Percentiles rank a stretch among this genome's conserved stretches.
Conservation (phyloP, 1,140 invertebrate genomes). For the Eriosoma lanigerum region DNA sequence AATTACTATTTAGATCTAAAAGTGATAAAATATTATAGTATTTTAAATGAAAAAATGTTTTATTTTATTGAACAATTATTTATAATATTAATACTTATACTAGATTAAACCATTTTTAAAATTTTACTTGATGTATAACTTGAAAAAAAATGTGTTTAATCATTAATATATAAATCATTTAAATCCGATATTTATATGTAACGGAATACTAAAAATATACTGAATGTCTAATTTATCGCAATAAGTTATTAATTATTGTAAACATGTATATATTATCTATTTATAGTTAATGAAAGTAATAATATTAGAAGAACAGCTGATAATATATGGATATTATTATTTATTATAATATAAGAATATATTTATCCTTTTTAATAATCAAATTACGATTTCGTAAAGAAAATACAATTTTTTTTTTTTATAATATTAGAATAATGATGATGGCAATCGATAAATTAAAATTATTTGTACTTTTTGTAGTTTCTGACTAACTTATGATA, state of each 20-base stretch:
- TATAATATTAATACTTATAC: too few species aligned
- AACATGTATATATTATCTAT: neutral
- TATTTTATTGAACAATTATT: too few species aligned
- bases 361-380: neutral
- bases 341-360: neutral
- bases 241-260: neutral
- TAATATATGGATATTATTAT: neutral
- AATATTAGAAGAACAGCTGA: neutral
- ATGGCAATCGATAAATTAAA: conserved; percentile 30
- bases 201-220: neutral
- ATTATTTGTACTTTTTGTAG: conserved; percentile 32
- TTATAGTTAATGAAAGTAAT: neutral
- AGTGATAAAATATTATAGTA: too few species aligned
- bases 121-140: too few species aligned
- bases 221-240: neutral
- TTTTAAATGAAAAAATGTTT: too few species aligned
- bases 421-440: conserved; percentile 18
- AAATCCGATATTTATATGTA: neutral
- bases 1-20: too few species aligned
- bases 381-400: neutral
- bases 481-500: neutral
- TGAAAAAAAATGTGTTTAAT: too few species aligned
- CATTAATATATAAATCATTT: neutral
- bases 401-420: neutral
- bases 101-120: too few species aligned